Evolutionary conservation across 2,797 vertebrate species (phyloP), one percentile per base, ranked within the genome.

Genomic region (Chromobotia macracanthus): DNA sequence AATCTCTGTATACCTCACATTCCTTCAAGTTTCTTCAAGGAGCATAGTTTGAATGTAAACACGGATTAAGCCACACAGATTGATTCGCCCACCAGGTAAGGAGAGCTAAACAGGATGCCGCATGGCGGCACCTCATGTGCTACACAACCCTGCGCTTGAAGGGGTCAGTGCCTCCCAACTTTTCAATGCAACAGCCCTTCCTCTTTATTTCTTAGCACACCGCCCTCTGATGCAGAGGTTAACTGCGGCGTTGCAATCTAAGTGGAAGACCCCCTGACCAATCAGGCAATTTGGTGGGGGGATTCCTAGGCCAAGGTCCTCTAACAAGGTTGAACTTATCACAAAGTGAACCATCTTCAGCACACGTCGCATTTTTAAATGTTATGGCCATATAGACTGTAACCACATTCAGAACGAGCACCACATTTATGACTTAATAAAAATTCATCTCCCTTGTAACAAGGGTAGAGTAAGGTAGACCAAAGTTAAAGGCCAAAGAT

Each of bases 141-240:
- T 46, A 60, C 56, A 2, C 48, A 23, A 58, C 75, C 76, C 72
- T 64, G 73, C 56, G 51, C 68, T 72, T 46, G 66, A 80, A 28
- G 25, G 31, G 31, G 71, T 75, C 51, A 35, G 66, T 68, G 76
- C 46, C 56, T 65, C 28, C 66, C 72, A 53, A 46, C 74, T 77
- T 38, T 60, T 67, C 51, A 31, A 55, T 79, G 56, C 2, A 12
- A 60, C 58, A 60, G 41, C 41, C 9, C 15, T 56, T 67, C 31
- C 31, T 51, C 64, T 46, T 44, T 0, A 19, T 67, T 61, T 41
- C 48, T 55, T 77, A 75, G 73, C 8, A 63, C 60, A 77, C 79
- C 73, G 67, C 71, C 75, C 84, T 90, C 85, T 90, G 88, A 90
- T 90, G 84, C 87, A 87, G 87, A 89, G 86, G 84, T 84, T 84